These are phyloP conservation scores for Dermochelys coriacea DNA, from an alignment of 2,797 vertebrate genomes.

Conservation along the genomic window DNA sequence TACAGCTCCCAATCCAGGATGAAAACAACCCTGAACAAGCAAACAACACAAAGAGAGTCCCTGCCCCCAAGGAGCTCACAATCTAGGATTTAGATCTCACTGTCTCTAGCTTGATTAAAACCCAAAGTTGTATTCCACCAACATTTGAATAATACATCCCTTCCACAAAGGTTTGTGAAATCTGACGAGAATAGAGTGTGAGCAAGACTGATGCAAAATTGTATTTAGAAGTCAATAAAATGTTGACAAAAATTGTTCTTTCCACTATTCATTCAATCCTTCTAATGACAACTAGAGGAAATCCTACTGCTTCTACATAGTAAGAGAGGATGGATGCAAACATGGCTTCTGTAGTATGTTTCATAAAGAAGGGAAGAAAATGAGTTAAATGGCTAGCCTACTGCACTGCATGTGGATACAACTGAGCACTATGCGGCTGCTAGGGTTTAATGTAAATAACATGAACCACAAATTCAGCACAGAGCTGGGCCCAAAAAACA, in stretches of 20 bases:
- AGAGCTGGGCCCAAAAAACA: slow-evolving; percentile 30
- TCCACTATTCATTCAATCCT: not conserved
- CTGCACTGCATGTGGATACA: slow-evolving; percentile 33
- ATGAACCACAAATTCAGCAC: slow-evolving; percentile 48
- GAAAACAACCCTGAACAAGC: not conserved
- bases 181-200: not conserved
- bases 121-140: not conserved
- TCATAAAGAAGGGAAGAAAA: slow-evolving; percentile 22
- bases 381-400: slow-evolving; percentile 7
- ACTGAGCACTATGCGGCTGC: not conserved
- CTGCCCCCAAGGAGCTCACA: not conserved
- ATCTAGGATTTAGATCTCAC: not conserved
- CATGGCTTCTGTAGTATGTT: not conserved
- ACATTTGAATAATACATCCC: not conserved
- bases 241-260: not conserved
- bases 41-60: not conserved
- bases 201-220: not conserved
- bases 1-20: not conserved
- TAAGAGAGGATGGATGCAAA: slow-evolving; percentile 25
- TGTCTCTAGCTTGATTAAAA: not conserved
- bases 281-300: not conserved
- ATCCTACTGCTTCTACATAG: not conserved
- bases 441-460: slow-evolving; percentile 47
- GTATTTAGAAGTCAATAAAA: not conserved
- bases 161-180: not conserved